phyloP scores from a whole-genome alignment of 1,140 invertebrate genomes.

The Copidosoma floridanum region DNA sequence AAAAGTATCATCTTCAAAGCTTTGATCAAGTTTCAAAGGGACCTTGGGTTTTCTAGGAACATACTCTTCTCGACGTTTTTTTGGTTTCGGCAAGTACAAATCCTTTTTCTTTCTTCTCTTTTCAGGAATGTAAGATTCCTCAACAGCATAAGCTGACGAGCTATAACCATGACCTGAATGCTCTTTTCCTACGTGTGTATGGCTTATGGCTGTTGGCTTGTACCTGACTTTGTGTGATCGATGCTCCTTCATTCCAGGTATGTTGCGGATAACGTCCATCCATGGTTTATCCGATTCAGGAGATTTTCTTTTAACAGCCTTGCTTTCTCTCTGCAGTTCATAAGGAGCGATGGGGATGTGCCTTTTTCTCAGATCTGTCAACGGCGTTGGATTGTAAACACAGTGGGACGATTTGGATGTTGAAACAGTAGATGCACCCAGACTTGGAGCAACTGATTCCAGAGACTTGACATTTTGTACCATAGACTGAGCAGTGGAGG shows the following conservation, averaged over 20 bases:
- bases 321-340: conserved; percentile 48
- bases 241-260: conserved; percentile 31
- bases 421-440: conserved; percentile 22
- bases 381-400: conserved; percentile 65
- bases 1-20: conserved; percentile 36
- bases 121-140: conserved; percentile 41
- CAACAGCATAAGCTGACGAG: conserved; percentile 36
- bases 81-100: conserved; percentile 44
- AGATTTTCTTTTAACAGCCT: conserved; percentile 52
- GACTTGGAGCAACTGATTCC: background rate
- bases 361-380: conserved; percentile 60
- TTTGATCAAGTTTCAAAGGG: conserved; percentile 39
- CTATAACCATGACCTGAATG: conserved; percentile 34
- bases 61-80: conserved; percentile 52
- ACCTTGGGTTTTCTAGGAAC: conserved; percentile 50
- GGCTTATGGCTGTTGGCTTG: conserved; percentile 46
- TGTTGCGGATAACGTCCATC: conserved; percentile 39
- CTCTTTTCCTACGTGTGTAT: conserved; percentile 16
- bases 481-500: conserved; percentile 31
- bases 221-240: conserved; percentile 44
- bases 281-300: conserved; percentile 41
- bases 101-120: conserved; percentile 43
- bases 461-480: conserved; percentile 14
- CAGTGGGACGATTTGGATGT: conserved; percentile 31
- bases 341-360: conserved; percentile 55